phyloP scores from a whole-genome alignment of 2,888 invertebrate species.

The Galerucella pusilla region DNA sequence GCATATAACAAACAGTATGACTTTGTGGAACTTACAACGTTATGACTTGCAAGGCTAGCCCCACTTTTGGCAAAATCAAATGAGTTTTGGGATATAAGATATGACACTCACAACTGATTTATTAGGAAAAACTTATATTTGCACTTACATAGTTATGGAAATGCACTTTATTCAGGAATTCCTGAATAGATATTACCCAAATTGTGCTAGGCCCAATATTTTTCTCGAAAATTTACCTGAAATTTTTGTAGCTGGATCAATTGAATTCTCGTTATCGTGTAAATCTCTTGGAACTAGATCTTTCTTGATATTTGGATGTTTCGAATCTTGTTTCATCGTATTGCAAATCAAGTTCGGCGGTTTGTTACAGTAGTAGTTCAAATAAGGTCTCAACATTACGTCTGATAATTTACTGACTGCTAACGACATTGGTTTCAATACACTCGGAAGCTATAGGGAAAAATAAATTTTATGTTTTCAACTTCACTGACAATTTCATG shows the following conservation, averaged over 20 bases:
- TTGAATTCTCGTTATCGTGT: neutral
- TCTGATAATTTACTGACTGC: slow-evolving; percentile 5
- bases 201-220: too few relatives aligned
- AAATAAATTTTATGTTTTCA: neutral
- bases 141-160: too few relatives aligned
- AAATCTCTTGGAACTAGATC: slow-evolving; percentile 26
- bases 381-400: neutral
- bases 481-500: neutral
- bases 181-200: too few relatives aligned
- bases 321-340: neutral
- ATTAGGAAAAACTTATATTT: too few relatives aligned
- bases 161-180: too few relatives aligned
- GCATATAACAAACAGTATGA: too few relatives aligned
- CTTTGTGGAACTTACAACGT: too few relatives aligned
- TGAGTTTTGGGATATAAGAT: too few relatives aligned
- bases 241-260: neutral
- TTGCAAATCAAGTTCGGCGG: neutral
- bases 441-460: neutral
- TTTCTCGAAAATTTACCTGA: neutral
- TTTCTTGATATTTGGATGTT: neutral
- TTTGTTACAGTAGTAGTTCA: neutral
- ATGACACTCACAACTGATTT: too few relatives aligned
- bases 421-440: neutral
- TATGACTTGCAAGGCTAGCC: too few relatives aligned
- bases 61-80: too few relatives aligned